Evolutionary conservation across 2,113 vertebrate species (phyloP).

Genomic region (Lathamus discolor): DNA sequence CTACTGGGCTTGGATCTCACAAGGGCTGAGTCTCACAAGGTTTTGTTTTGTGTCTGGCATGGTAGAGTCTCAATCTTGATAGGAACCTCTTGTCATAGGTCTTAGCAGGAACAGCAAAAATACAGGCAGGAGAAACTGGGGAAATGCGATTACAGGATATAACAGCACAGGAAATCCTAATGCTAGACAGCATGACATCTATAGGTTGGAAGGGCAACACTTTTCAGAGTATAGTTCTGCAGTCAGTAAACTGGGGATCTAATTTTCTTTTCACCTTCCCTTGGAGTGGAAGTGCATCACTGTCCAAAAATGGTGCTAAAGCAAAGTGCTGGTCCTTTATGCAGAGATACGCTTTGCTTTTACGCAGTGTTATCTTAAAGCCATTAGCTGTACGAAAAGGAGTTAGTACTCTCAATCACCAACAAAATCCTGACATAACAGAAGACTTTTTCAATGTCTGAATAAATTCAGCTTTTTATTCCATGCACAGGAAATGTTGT

Average conservation of each 20-base stretch:
- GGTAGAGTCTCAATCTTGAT: neutral
- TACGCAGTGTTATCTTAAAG: neutral
- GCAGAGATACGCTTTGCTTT: no score
- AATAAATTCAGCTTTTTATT: neutral
- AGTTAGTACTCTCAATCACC: neutral
- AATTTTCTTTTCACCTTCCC: neutral
- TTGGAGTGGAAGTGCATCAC: neutral
- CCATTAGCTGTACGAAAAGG: conserved; percentile 11
- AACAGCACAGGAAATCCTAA: neutral
- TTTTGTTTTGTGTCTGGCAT: neutral
- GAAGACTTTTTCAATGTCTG: conserved; percentile 6
- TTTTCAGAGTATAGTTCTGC: neutral
- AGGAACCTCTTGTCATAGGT: neutral
- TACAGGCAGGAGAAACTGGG: neutral
- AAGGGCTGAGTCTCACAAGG: neutral
- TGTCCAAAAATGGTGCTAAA: neutral
- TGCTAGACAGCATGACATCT: neutral
- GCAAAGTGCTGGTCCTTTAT: neutral
- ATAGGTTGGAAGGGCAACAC: neutral
- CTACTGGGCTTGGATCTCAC: neutral
- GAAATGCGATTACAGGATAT: neutral
- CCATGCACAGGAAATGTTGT: neutral
- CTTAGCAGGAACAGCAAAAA: conserved; percentile 12
- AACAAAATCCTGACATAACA: neutral
- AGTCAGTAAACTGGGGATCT: neutral